Evolutionary conservation across 2,888 invertebrate species (phyloP), one percentile per base, ranked within the genome.

Genomic region (Pristionchus japonicus): DNA sequence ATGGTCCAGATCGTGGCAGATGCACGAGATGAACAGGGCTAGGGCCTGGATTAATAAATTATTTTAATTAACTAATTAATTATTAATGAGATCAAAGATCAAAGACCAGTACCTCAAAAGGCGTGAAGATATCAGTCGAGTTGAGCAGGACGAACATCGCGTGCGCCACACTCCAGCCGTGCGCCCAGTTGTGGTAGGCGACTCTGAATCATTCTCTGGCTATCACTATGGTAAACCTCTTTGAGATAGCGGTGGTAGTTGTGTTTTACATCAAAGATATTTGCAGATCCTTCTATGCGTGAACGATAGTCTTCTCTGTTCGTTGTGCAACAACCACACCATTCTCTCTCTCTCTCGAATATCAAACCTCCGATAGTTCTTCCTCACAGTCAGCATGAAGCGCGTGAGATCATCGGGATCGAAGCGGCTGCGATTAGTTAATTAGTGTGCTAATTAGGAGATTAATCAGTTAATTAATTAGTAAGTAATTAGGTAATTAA

Each of bases 1-100:
- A 94, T 97, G 97, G 94, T 97, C 97, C 92, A 97, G 95, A 94
- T 97, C 97, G 93, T 97, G 97, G 93, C 97, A 97, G 9, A 97
- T 95, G 77, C 97, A 96, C 0, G 97, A 97, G 89, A 97, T 96
- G 94, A 96, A 97, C 88, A 97, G 95, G 0, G 97, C 96, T 88
- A 97, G 95, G 90, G 96, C 95, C 97, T 97, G 95, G 34, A 95
- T 95, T 90, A 89, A 43, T 86, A 67, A 27, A 13, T 67, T 17
- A 31, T n/a, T 49, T 9, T 80, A 27, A n/a, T 80, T 47, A 23
- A 27, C 23, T n/a, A 80, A 15, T n/a, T 77, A 23, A 77, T 31
- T 49, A 27, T 17, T 47, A 11, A 13, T n/a, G 27, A 23, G 11
- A 82, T 82, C 7, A 27, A 31, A 82, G 43, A 47, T 49, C 49